A percentile compares a stretch with the other conserved stretches of the same genome.
Conservation (phyloP, 2,888 invertebrate genomes). For the Caenorhabditis afra region DNA sequence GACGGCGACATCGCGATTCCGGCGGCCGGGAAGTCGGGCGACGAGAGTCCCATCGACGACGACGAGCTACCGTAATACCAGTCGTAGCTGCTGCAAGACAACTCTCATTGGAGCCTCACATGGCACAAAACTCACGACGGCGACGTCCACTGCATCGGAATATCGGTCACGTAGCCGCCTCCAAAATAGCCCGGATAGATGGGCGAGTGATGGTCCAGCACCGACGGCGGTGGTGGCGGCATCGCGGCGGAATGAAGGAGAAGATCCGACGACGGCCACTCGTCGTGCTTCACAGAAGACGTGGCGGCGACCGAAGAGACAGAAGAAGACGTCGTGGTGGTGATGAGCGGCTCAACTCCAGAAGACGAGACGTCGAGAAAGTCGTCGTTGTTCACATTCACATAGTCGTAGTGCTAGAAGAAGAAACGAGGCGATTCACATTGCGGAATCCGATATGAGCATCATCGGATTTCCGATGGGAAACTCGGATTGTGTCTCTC, state of each 20-base stretch:
- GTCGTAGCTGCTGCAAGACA: constrained; percentile 27
- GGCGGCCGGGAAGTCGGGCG: constrained; percentile 20
- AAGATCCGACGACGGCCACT: no score
- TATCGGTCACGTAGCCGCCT: constrained; percentile 43
- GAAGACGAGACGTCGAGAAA: no score
- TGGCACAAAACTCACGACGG: constrained; percentile 22
- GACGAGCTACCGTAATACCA: constrained; percentile 19
- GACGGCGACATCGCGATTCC: constrained; percentile 28
- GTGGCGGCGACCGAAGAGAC: no score
- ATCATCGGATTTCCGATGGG: no score
- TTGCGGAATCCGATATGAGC: no score
- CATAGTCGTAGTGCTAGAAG: no score
- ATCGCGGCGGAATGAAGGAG: constrained; percentile 1
- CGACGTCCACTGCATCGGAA: constrained; percentile 51
- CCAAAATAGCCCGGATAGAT: constrained; percentile 39
- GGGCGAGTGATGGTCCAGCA: constrained; percentile 22
- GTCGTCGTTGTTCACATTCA: no score
- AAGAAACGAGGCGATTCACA: no score
- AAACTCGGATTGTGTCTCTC: no score
- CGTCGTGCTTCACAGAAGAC: no score
- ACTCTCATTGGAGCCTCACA: background rate
- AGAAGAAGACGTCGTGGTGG: no score
- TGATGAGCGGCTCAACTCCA: no score
- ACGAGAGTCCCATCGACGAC: constrained; percentile 9
- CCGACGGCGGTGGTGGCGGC: constrained; percentile 2